Conservation (phyloP, 2,888 invertebrate genomes). For the Harmothoe impar region DNA sequence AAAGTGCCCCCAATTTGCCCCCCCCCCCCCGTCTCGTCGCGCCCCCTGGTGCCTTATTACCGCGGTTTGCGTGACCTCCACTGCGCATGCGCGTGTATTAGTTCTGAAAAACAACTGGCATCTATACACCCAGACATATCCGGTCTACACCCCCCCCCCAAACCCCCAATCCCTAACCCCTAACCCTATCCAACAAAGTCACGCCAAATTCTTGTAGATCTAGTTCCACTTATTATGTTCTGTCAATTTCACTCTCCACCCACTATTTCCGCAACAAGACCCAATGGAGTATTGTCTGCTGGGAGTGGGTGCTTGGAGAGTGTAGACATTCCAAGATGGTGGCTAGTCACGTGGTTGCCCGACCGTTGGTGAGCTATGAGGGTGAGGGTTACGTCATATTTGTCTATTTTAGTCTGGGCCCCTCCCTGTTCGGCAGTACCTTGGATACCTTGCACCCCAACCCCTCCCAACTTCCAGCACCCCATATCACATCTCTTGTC, state of each 20-base stretch:
- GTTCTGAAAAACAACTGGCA: too few relatives aligned
- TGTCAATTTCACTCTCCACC: not conserved
- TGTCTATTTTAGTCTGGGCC: not conserved
- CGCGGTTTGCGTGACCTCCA: not conserved
- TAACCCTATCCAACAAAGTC: too few relatives aligned
- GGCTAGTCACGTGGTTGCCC: not conserved
- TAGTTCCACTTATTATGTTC: not conserved
- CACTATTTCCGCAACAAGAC: not conserved
- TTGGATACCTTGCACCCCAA: not conserved
- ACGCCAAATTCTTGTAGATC: not conserved
- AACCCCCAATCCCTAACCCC: too few relatives aligned
- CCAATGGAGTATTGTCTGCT: too few relatives aligned
- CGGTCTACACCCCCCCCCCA: too few relatives aligned
- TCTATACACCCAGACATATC: too few relatives aligned
- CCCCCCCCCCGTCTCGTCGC: not conserved
- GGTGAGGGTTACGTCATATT: not conserved
- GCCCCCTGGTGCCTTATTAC: not conserved
- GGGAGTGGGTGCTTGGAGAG: too few relatives aligned
- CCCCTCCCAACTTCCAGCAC: not conserved
- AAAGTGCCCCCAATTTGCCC: constrained; percentile 29
- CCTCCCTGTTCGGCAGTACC: not conserved
- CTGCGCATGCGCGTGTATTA: not conserved
- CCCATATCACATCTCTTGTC: not conserved
- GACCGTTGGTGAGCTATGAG: constrained; percentile 23
- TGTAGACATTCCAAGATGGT: not conserved